Base-by-base conservation (phyloP, 2,888 invertebrate genomes). In the Hetaerina titia region DNA sequence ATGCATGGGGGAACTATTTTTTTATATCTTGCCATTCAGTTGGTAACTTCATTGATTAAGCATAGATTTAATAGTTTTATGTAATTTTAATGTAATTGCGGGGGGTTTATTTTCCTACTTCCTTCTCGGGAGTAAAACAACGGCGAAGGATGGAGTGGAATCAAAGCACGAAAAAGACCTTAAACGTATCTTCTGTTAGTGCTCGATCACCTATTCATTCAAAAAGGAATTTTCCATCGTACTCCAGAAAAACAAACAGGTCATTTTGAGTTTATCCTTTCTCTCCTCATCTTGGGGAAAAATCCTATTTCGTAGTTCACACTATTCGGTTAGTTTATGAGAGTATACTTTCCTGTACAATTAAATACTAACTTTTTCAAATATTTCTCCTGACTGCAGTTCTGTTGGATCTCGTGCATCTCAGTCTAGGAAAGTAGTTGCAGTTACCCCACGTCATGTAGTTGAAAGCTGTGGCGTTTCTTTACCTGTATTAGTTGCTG, bases 401-500 rank as follows among this genome's bases (percentile, higher is more conserved):
- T 98, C 97, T 96, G 96, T 97, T 0, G 98, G 98, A 0, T 98
- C 97, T 57, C 97, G 98, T 95, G 97, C 98, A 0, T 97, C 97
- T 95, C 98, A 98, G 96, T 97, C 98, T 0, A 97, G 98, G 31
- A 98, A 98, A 96, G 97, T 98, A 13, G 97, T 99, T 89, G 98
- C 98, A 96, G 98, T 98, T 96, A 98, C 98, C 0, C 97, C 98
- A 56, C 97, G 97, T 96, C 98, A 98, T 96, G 97, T 98, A 25
- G 97, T 99, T 0, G 98, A 99, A 96, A 98, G 98, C 95, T 99
- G 98, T 97, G 99, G 99, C 0, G 97, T 98, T 60, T 98, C 98
- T 1, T 96, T 99, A 89, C 99, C 99, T 63, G 99, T 99, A 1
- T 97, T 98, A 95, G 98, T 99, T 5, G 99, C 98, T 56, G 99